A percentile compares a stretch with the other conserved stretches of the same genome.
These are phyloP conservation scores for Mobula hypostoma DNA, from an alignment of 2,113 vertebrate species.

Conservation along the genomic window DNA sequence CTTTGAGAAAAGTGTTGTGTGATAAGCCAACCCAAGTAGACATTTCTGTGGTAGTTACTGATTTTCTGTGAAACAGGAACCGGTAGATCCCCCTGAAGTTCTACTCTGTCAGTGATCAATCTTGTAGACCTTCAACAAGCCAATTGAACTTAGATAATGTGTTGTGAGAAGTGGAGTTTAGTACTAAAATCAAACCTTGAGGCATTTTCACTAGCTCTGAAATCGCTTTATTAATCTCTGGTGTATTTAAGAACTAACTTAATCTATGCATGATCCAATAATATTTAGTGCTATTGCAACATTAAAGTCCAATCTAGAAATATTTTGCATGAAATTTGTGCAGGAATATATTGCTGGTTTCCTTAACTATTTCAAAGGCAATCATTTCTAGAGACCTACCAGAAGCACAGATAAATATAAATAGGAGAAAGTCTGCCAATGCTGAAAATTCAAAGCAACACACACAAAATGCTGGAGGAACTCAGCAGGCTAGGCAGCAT, in stretches of 20 bases:
- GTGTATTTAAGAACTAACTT: not conserved
- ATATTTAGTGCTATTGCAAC: not conserved
- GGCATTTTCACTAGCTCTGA: not conserved
- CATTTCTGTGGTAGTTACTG: not conserved
- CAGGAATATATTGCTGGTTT: not conserved
- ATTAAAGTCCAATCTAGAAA: not conserved
- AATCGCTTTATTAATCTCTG: slow-evolving; percentile 3
- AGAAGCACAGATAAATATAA: not conserved
- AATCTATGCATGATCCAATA: slow-evolving; percentile 18
- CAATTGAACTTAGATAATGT: slow-evolving; percentile 16
- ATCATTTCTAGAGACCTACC: not conserved
- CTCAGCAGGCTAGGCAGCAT: no score
- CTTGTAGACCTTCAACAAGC: not conserved
- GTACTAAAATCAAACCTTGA: not conserved
- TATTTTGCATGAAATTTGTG: not conserved
- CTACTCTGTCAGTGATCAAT: not conserved
- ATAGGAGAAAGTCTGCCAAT: no score
- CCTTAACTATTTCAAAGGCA: not conserved
- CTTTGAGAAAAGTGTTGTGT: not conserved
- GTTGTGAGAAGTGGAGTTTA: not conserved
- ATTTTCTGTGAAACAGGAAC: not conserved
- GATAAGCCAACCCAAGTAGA: not conserved
- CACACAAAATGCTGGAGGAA: no score
- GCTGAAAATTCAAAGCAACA: no score
- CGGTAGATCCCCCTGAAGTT: not conserved